Evolutionary conservation across 2,113 vertebrate genomes (phyloP).

Genomic region (Machaerirhynchus nigripectus): DNA sequence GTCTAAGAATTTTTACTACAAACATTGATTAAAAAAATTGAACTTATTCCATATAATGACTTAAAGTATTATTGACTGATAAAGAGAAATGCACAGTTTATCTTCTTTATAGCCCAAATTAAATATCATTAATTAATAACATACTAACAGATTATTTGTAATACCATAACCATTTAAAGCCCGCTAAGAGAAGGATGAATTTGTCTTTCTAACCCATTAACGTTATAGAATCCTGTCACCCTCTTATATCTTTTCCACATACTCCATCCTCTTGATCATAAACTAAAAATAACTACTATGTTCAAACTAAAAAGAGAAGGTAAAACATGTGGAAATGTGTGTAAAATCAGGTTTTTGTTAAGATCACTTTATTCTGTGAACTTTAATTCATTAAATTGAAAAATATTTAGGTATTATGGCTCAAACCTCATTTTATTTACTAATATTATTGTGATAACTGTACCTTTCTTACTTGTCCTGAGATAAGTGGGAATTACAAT

Average conservation of each 20-base stretch:
- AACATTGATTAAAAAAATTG: background rate
- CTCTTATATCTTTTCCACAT: background rate
- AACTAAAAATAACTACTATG: background rate
- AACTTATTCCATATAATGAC: background rate
- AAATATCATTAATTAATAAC: background rate
- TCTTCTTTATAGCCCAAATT: background rate
- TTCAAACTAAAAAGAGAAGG: background rate
- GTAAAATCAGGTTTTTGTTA: background rate
- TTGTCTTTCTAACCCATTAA: background rate
- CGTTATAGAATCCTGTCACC: background rate
- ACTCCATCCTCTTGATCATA: background rate
- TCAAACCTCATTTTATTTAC: background rate
- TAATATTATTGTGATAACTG: background rate
- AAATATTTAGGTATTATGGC: background rate
- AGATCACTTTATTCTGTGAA: background rate
- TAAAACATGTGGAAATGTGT: background rate
- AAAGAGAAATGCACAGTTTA: background rate
- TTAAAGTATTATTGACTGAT: background rate
- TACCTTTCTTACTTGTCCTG: rapidly evolving
- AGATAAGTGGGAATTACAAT: background rate
- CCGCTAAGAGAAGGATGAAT: background rate
- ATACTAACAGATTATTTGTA: background rate
- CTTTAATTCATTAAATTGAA: background rate
- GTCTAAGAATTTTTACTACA: background rate
- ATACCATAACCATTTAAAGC: background rate